Conservation (phyloP, 2,888 invertebrate species). For the Patella depressa region DNA sequence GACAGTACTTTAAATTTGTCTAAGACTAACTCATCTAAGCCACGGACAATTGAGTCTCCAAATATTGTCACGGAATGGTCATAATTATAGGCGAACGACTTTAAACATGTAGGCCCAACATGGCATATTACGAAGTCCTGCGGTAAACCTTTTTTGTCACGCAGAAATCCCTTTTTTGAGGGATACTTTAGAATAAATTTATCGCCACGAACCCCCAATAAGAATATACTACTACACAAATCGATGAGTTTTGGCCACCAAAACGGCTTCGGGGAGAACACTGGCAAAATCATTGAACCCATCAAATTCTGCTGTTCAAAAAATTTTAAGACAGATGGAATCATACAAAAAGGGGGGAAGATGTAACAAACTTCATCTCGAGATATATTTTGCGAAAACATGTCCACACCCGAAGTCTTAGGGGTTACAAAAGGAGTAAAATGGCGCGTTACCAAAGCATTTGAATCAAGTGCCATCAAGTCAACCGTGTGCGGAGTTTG, state of each 20-base stretch:
- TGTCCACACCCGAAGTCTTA: no score
- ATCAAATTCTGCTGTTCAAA: background rate
- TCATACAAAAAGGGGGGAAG: background rate
- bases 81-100: no score
- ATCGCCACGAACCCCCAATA: background rate
- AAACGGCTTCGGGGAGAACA: background rate
- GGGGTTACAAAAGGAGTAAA: background rate
- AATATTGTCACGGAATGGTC: background rate
- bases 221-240: background rate
- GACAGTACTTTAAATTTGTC: background rate
- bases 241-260: background rate
- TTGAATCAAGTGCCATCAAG: background rate
- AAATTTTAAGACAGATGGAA: background rate
- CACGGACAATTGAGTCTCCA: background rate
- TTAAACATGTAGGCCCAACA: no score
- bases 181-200: background rate
- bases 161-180: no score
- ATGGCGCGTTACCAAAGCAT: background rate
- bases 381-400: background rate
- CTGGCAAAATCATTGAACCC: background rate
- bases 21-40: background rate
- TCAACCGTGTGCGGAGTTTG: background rate
- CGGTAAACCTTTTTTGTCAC: no score
- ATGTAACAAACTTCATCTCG: background rate
- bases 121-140: no score